Base-by-base conservation (phyloP, 92 coral and sea anemone species). In the Metridium senile region DNA sequence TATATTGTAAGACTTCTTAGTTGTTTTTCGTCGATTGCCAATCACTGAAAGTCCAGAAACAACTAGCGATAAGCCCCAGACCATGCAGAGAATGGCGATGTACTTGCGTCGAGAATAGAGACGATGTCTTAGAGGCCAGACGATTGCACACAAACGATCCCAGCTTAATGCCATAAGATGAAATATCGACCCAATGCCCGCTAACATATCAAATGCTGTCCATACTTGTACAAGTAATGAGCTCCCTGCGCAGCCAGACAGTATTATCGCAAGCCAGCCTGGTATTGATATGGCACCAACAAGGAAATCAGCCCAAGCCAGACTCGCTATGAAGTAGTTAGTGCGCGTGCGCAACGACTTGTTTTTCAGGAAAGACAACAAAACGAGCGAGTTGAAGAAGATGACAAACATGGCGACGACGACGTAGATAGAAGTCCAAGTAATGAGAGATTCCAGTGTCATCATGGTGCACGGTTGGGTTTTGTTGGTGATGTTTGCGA, bases 111-210 rank as follows among this genome's bases (percentile, higher is more conserved):
- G 62, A 1, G 91, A 74, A 71, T 90, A 90, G 0, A 86, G 73
- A 28, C 91, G 91, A 66, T 90, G 94, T 11, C 77, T 71, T 26
- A 90, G 76, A 61, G 94, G 94, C 94, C 94, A 80, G 0, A 90
- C 91, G 21, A 90, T 86, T 0, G 94, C 94, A 61, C 94, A 90
- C 25, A 90, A 74, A 18, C 94, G 74, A 66, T 86, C 94, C 94
- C 94, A 90, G 72, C 91, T 90, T 26, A 90, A 69, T 0, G 95
- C 95, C 80, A 88, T 75, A 13, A 90, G 83, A 34, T 90, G 95
- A 7, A 85, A 84, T 17, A 90, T 90, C 19, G 95, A 90, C 2
- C 95, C 85, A 26, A 90, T 90, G 9, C 95, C 95, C 16, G 88
- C 91, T 19, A 87, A 80, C 73, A 90, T 90, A 62, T 90, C 95